These are phyloP conservation scores for Scaptomyza tumidula DNA, from an alignment of 2,888 invertebrate genomes.

Conservation along the genomic window DNA sequence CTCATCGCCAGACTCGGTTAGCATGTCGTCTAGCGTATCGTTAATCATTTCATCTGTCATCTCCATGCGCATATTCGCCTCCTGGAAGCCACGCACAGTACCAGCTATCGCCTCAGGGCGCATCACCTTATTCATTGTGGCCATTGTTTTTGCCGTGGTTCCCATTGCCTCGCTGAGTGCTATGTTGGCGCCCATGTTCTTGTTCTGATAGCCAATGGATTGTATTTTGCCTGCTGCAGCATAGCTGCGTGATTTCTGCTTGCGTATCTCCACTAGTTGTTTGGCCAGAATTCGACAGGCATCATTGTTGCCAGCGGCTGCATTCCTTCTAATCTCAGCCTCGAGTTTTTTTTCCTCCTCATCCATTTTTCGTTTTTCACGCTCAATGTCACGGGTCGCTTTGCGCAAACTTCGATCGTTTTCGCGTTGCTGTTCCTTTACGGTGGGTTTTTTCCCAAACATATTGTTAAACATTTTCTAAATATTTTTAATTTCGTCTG, in stretches of 20 bases:
- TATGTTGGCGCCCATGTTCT: slow-evolving; percentile 95
- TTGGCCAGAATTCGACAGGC: slow-evolving; percentile 93
- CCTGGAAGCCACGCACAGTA: slow-evolving; percentile 93
- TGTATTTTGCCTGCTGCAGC: slow-evolving; percentile 92
- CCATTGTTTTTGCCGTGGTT: slow-evolving; percentile 95
- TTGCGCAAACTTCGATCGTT: slow-evolving; percentile 92
- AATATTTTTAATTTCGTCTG: slow-evolving; percentile 30
- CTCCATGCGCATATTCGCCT: slow-evolving; percentile 94
- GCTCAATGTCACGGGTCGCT: slow-evolving; percentile 92
- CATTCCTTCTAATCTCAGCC: slow-evolving; percentile 94
- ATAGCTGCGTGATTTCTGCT: slow-evolving; percentile 93
- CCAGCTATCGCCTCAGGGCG: slow-evolving; percentile 93
- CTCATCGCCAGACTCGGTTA: slow-evolving; percentile 95
- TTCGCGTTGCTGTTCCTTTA: slow-evolving; percentile 92
- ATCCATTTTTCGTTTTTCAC: slow-evolving; percentile 92
- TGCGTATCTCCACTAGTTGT: slow-evolving; percentile 93
- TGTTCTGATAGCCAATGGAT: slow-evolving; percentile 93
- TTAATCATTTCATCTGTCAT: slow-evolving; percentile 98
- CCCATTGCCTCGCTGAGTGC: slow-evolving; percentile 95
- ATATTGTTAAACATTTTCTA: slow-evolving; percentile 84
- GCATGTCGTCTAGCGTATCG: slow-evolving; percentile 95
- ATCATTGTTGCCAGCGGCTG: slow-evolving; percentile 94
- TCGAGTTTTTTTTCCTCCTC: slow-evolving; percentile 96
- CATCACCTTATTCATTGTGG: slow-evolving; percentile 93
- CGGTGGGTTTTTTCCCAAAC: slow-evolving; percentile 87